phyloP scores from a whole-genome alignment of 1,140 invertebrate species.

The Drosophila mayri region DNA sequence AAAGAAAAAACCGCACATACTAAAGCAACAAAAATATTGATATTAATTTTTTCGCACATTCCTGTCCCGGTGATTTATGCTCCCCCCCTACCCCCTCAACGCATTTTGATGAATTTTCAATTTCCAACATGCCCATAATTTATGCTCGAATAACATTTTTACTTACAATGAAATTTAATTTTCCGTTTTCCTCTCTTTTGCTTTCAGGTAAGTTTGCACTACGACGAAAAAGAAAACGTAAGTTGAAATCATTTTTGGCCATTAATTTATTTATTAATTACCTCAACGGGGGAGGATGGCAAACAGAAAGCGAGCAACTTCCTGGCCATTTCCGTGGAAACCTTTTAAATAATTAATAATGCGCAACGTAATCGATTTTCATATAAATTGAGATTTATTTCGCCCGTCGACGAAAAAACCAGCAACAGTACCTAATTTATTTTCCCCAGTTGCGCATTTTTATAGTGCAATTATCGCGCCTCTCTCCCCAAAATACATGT shows the following conservation, averaged over 20 bases:
- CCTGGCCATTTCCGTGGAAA: slow-evolving; percentile 56
- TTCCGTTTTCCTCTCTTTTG: slow-evolving; percentile 34
- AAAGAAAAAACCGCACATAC: slow-evolving; percentile 7
- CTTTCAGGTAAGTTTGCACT: slow-evolving; percentile 79
- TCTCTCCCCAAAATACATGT: slow-evolving; percentile 16
- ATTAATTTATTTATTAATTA: slow-evolving; percentile 63
- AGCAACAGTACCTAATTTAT: slow-evolving; percentile 62
- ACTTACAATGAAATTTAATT: slow-evolving; percentile 33
- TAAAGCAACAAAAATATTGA: slow-evolving; percentile 29
- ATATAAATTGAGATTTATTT: slow-evolving; percentile 84
- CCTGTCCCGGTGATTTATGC: slow-evolving; percentile 61
- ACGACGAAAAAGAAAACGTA: slow-evolving; percentile 84
- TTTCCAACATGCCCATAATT: slow-evolving; percentile 33
- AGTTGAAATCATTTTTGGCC: slow-evolving; percentile 52
- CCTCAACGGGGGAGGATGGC: slow-evolving; percentile 12
- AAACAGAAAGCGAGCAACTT: slow-evolving; percentile 24
- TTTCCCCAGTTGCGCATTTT: slow-evolving; percentile 74
- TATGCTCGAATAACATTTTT: slow-evolving; percentile 22
- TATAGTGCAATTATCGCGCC: slow-evolving; percentile 78
- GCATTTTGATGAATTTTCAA: slow-evolving; percentile 52
- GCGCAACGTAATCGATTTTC: slow-evolving; percentile 74
- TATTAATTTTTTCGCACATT: slow-evolving; percentile 63
- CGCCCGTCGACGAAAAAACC: slow-evolving; percentile 3
- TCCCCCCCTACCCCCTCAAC: no score
- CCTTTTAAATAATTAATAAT: slow-evolving; percentile 80